Conservation (phyloP, 2,797 vertebrate species). For the Lophotriccus pileatus region DNA sequence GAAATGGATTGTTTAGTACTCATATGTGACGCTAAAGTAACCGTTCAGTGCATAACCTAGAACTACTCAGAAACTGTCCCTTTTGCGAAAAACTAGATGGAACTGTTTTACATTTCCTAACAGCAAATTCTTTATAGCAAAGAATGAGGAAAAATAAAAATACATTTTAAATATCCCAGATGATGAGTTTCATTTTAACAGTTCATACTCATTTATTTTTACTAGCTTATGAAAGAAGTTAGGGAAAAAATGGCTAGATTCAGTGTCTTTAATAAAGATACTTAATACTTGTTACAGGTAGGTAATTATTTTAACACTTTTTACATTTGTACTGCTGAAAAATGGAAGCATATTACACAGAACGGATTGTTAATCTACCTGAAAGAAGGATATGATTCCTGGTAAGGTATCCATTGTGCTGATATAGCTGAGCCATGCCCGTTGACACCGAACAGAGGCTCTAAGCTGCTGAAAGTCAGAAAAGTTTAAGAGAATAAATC, state of each 20-base stretch:
- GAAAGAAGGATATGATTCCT: background rate
- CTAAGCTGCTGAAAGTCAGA: background rate
- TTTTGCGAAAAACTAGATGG: background rate
- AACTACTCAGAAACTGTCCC: background rate
- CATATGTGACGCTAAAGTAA: background rate
- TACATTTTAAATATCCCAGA: background rate
- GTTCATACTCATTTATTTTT: background rate
- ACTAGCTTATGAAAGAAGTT: background rate
- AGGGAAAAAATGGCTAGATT: background rate
- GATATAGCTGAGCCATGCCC: background rate
- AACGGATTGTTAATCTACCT: background rate
- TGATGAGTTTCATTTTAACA: background rate
- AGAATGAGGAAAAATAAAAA: background rate
- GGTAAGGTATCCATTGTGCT: background rate
- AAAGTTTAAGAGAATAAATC: background rate
- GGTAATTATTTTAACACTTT: background rate
- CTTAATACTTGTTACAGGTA: background rate
- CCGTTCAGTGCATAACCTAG: background rate
- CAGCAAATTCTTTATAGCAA: background rate
- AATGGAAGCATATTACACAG: background rate
- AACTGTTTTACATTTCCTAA: background rate
- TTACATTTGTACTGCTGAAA: background rate
- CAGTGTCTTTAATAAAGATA: background rate
- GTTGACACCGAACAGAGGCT: background rate
- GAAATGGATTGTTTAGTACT: background rate